phyloP scores from a whole-genome alignment of 2,888 invertebrate genomes.

The Sesia bembeciformis region DNA sequence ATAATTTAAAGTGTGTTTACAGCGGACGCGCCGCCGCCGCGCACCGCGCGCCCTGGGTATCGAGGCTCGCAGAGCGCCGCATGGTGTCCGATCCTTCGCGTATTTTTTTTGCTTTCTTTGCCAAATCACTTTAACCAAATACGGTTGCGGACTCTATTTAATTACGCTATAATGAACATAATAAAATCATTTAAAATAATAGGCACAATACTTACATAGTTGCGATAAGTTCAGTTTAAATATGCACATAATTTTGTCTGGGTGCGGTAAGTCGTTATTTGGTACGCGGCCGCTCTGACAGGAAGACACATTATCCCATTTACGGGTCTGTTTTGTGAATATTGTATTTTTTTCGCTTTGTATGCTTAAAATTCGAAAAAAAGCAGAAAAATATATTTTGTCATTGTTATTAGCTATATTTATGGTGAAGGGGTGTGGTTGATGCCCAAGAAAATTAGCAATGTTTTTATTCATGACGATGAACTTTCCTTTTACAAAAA shows the following conservation, averaged over 20 bases:
- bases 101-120: constrained; percentile 40
- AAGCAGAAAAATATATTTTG: background rate
- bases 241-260: constrained; percentile 40
- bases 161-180: constrained; percentile 56
- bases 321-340: constrained; percentile 3
- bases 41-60: background rate
- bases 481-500: too few species aligned
- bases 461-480: too few species aligned
- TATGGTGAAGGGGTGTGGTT: too few species aligned
- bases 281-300: constrained; percentile 20
- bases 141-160: constrained; percentile 51
- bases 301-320: constrained; percentile 32
- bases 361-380: background rate
- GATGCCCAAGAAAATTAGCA: too few species aligned
- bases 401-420: background rate
- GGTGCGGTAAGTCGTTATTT: constrained; percentile 23
- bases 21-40: background rate
- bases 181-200: constrained; percentile 31
- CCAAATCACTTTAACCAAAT: constrained; percentile 36
- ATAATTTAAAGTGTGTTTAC: constrained; percentile 31
- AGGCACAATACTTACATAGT: constrained; percentile 23
- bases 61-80: background rate
- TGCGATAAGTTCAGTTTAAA: constrained; percentile 20
- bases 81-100: constrained; percentile 1
- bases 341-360: background rate